Base-by-base conservation (phyloP, 1,140 invertebrate species). In the Berghia stephanieae region DNA sequence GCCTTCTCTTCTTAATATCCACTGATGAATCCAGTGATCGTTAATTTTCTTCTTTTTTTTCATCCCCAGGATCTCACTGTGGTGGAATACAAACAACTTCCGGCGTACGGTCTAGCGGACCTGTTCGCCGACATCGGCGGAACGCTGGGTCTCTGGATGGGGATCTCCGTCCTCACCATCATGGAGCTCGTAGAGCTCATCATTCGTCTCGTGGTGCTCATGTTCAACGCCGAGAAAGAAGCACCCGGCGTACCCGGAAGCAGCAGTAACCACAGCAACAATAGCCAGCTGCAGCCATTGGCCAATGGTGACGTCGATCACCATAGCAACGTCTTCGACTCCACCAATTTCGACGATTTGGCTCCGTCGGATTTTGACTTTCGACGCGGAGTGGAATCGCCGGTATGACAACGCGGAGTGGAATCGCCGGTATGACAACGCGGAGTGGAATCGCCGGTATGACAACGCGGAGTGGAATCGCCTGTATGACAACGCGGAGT, bases 71-170 rank as follows among this genome's bases (percentile, higher is more conserved):
- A 87, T 70, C 80, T 88, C 40, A 88, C 85, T 80, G 83, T 88
- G 13, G 81, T 85, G 5, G 85, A 88, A 78, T 86, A 85, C 46
- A 82, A 80, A 67, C 85, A 88, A 76, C 86, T 85, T 74, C 83
- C 85, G 31, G 85, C 83, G 21, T 88, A 88, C 78, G 85, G 83
- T 6, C 78, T 88, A 21, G 83, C 83, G 5, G 86, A 88, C 75
- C 81, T 88, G 73, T 86, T 88, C 78, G 84, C 86, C 0, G 86
- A 88, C 67, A 87, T 88, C 49, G 86, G 86, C 4, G 86, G 86
- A 2, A 88, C 86, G 4, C 75, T 88, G 24, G 86, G 86, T 18
- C 76, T 88, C 24, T 88, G 86, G 86, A 88, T 88, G 85, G 86
- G 86, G 5, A 86, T 88, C 63, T 88, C 86, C 36, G 84, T 88